phyloP scores from a whole-genome alignment of 2,113 vertebrate genomes.

The Triplophysa siluroides region DNA sequence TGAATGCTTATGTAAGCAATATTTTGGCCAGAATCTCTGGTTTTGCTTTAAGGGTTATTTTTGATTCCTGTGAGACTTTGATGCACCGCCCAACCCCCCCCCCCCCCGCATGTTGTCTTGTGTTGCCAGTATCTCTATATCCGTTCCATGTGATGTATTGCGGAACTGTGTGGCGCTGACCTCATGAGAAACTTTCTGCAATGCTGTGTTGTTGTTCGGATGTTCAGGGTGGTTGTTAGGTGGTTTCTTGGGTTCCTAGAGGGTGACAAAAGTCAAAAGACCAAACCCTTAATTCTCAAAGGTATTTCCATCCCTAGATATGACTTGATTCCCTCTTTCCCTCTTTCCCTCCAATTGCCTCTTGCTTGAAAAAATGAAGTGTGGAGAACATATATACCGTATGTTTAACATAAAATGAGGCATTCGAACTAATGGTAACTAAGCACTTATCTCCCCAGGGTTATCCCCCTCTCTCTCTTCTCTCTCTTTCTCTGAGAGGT shows the following conservation, averaged over 20 bases:
- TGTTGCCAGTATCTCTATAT: slow-evolving; percentile 1
- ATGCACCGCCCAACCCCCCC: background rate
- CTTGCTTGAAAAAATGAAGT: no score
- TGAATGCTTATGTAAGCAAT: slow-evolving; percentile 29
- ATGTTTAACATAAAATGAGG: no score
- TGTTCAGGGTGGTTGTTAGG: background rate
- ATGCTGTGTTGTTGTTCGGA: background rate
- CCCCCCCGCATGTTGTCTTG: background rate
- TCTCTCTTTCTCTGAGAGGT: background rate
- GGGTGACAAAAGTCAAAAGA: background rate
- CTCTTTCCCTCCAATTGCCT: no score
- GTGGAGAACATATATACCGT: no score
- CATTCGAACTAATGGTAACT: no score
- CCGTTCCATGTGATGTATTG: background rate
- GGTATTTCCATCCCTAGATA: no score
- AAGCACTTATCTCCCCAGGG: background rate
- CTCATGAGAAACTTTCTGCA: slow-evolving; percentile 1
- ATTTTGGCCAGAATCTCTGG: background rate
- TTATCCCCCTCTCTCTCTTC: background rate
- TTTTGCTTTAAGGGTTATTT: slow-evolving; percentile 23
- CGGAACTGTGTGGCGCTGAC: slow-evolving; percentile 11
- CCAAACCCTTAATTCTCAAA: no score
- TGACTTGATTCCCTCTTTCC: no score
- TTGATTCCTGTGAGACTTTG: slow-evolving; percentile 8
- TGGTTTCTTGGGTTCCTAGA: background rate